Base-by-base conservation (phyloP, 53 echinoderm and acorn worm genomes). In the Paelopatides confundens region DNA sequence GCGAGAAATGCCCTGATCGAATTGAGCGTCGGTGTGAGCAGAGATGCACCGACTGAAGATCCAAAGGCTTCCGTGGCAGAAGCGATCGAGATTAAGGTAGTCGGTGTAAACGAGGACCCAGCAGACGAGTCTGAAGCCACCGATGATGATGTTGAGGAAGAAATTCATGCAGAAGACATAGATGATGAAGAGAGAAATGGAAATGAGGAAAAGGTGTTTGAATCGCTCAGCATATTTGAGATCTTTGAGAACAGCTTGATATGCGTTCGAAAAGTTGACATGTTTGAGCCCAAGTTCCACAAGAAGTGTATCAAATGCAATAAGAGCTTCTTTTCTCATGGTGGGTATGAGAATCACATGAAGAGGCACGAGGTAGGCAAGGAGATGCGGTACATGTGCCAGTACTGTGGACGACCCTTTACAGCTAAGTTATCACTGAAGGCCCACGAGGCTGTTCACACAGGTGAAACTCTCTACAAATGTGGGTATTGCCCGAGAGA, bases 241-340 rank as follows among this genome's bases (percentile, higher is more conserved):
- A 37, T 83, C 63, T 64, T 35, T 33, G 65, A 39, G 12, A 37
- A 26, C 35, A 43, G 47, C 24, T 23, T 83, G 18, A 65, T 83
- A n/a, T 83, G 64, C 38, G 47, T 40, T 27, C 24, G 65, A 3
- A 83, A 83, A 46, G 47, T 83, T 27, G 65, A 83, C 47, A 63
- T 83, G 27, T 83, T 83, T 38, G 84, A 83, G 18, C 84, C 63
- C 63, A 83, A 83, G 47, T 83, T 65, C 46, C 84, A 83, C 65
- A 36, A 65, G 31, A 83, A 83, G 84, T 83, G 84, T 65, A 35
- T 11, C 27, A 83, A 33, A 27, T 83, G 84, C 36, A 65, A 65
- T 18, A 83, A 83, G 27, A 65, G 40, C 28, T 83, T 83, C 39
- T 83, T 83, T 24, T 83, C 84, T 23, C 63, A 64, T 17, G 65